These are phyloP conservation scores for Microtus montanus DNA, from an alignment of 2,113 vertebrate genomes.

Conservation along the genomic window DNA sequence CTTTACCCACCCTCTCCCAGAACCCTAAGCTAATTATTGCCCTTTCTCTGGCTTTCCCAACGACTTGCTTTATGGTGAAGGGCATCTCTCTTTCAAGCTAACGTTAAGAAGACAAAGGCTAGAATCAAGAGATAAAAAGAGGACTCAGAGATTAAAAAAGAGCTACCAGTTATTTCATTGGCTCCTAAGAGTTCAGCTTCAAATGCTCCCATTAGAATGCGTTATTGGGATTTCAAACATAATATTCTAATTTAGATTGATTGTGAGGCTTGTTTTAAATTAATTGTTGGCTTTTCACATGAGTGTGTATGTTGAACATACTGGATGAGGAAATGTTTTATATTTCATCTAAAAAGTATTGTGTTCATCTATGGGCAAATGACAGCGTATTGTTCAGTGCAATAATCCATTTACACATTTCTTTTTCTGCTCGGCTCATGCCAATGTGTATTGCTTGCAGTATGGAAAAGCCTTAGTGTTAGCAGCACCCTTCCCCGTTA, in stretches of 20 bases:
- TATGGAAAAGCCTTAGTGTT: constrained; percentile 18
- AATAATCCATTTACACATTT: background rate
- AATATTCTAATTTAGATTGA: background rate
- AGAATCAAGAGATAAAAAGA: background rate
- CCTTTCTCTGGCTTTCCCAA: constrained; percentile 39
- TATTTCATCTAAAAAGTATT: constrained; percentile 36
- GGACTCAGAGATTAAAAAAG: background rate
- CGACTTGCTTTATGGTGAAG: constrained; percentile 51
- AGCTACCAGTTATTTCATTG: constrained; percentile 1
- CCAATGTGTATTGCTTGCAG: background rate
- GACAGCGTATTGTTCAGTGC: background rate
- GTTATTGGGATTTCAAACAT: background rate
- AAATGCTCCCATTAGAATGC: background rate
- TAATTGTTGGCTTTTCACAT: background rate
- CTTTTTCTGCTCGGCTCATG: background rate
- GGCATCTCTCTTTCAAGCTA: constrained; percentile 22
- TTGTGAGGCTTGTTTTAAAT: background rate
- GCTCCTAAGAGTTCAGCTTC: background rate
- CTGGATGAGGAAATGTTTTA: background rate
- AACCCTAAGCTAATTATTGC: constrained; percentile 24
- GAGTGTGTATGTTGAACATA: background rate
- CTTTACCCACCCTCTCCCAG: background rate
- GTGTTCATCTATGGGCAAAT: background rate
- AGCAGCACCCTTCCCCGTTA: background rate
- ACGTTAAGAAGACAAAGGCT: constrained; percentile 36